Conservation (phyloP, 2,888 invertebrate genomes). For the Drosophila atripex region DNA sequence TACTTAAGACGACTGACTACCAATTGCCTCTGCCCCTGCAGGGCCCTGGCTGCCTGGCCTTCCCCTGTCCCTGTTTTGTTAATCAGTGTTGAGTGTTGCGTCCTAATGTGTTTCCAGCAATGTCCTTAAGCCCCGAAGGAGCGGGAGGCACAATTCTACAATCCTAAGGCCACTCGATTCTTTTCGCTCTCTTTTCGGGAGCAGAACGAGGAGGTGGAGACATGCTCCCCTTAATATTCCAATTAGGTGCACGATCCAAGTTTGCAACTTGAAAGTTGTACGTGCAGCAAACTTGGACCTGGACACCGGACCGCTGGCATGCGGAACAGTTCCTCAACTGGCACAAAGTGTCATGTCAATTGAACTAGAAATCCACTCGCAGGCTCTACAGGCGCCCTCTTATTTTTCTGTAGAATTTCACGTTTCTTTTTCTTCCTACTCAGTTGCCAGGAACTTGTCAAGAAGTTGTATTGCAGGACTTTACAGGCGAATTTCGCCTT, state of each 20-base stretch:
- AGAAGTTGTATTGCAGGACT: conserved; percentile 32
- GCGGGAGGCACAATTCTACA: conserved; percentile 21
- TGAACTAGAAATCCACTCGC: conserved; percentile 71
- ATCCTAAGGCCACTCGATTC: conserved; percentile 18
- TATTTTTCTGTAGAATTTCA: conserved; percentile 1
- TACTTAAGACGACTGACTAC: conserved; percentile 65
- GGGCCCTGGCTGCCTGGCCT: background rate
- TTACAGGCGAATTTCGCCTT: background rate
- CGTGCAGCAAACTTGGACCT: conserved; percentile 38
- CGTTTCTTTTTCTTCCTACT: background rate
- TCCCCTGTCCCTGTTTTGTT: conserved; percentile 39
- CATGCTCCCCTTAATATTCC: conserved; percentile 55
- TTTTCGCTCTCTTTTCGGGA: background rate
- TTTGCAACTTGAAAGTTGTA: conserved; percentile 41
- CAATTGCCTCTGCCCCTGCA: conserved; percentile 22
- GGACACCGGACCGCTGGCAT: conserved; percentile 35
- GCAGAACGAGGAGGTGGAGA: background rate
- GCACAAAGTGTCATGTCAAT: conserved; percentile 78
- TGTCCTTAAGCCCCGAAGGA: conserved; percentile 44
- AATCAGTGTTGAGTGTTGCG: conserved; percentile 52
- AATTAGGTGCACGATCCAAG: conserved; percentile 59
- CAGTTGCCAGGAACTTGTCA: conserved; percentile 25
- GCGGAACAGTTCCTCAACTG: conserved; percentile 70
- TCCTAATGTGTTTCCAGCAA: conserved; percentile 53
- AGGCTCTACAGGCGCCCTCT: conserved; percentile 36